A percentile compares a stretch with the other conserved stretches of the same genome.
phyloP scores from a whole-genome alignment of 2,888 invertebrate species.

The Yponomeuta cagnagella region DNA sequence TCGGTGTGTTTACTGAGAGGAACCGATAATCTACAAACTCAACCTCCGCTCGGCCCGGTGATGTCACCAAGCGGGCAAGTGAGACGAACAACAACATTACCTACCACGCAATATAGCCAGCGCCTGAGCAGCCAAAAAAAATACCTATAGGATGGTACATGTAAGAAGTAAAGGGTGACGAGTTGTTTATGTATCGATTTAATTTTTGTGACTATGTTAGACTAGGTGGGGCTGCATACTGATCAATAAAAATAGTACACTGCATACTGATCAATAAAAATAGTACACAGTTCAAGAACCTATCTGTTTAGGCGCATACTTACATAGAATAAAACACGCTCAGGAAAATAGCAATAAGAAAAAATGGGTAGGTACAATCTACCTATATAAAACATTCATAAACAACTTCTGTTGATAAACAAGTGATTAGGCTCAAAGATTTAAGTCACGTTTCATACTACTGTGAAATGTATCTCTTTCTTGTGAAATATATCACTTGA shows the following conservation, averaged over 20 bases:
- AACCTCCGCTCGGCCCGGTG: conserved; percentile 41
- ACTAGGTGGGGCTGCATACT: too few species aligned
- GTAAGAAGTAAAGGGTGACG: too few species aligned
- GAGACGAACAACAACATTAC: conserved; percentile 15
- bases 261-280: too few species aligned
- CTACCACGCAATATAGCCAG: background rate
- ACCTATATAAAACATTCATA: background rate
- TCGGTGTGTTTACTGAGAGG: conserved; percentile 37
- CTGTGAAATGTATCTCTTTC: background rate
- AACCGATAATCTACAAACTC: conserved; percentile 50
- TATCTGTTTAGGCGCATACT: too few species aligned
- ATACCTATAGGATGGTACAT: too few species aligned
- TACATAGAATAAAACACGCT: too few species aligned
- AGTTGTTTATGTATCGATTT: too few species aligned
- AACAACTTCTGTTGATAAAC: background rate
- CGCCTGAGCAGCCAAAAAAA: too few species aligned
- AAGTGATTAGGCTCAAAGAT: background rate
- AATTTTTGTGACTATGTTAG: too few species aligned
- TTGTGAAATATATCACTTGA: too few species aligned
- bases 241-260: too few species aligned
- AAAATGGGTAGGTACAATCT: background rate
- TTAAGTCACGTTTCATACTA: background rate
- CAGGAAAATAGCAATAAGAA: background rate
- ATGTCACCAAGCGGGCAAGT: conserved; percentile 40
- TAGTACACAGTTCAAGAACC: too few species aligned